phyloP scores from a whole-genome alignment of 2,888 invertebrate genomes.

The Uropetala carovei region DNA sequence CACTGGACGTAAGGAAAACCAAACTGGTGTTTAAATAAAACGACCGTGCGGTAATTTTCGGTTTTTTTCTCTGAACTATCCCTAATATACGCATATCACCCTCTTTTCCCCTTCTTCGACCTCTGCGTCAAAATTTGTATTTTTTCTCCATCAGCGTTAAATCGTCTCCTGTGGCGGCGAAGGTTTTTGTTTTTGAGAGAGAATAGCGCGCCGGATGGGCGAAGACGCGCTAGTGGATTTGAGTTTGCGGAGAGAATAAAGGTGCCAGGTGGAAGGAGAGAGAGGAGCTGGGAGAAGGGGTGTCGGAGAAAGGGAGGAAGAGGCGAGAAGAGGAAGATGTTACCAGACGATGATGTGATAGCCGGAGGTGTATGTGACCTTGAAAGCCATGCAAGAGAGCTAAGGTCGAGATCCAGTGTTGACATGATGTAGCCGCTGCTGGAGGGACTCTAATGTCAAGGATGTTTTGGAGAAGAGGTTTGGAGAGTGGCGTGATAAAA shows the following conservation, averaged over 20 bases:
- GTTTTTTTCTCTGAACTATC: too few species aligned
- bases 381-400: neutral
- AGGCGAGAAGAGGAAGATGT: neutral
- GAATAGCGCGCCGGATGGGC: too few species aligned
- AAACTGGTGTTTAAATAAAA: too few species aligned
- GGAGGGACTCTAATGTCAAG: constrained; percentile 2
- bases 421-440: constrained; percentile 17
- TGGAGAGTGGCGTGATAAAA: neutral
- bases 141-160: too few species aligned
- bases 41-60: too few species aligned
- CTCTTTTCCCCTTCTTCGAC: too few species aligned
- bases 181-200: too few species aligned
- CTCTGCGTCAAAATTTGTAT: too few species aligned
- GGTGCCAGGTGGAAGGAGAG: neutral
- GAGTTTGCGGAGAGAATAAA: neutral
- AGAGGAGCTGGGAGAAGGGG: neutral
- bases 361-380: neutral
- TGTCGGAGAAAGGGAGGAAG: neutral
- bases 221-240: too few species aligned
- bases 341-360: constrained; percentile 4
- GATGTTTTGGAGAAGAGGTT: neutral
- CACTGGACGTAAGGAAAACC: too few species aligned
- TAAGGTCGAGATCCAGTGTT: neutral
- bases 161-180: too few species aligned
- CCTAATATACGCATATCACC: too few species aligned